phyloP scores from a whole-genome alignment of 2,888 invertebrate genomes.

The Dryobotodes eremita region DNA sequence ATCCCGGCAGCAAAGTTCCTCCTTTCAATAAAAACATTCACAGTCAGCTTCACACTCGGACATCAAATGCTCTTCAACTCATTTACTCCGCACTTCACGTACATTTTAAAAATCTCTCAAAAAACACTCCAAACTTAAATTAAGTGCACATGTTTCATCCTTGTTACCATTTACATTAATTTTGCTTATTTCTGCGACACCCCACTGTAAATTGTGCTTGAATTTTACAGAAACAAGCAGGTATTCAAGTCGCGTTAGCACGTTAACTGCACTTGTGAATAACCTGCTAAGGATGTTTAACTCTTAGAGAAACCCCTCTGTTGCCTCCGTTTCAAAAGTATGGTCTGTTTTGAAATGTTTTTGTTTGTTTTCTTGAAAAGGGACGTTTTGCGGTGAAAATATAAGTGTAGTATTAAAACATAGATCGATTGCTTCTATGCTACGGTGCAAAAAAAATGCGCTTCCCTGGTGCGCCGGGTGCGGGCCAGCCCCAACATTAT shows the following conservation, averaged over 20 bases:
- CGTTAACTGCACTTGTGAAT: conserved; percentile 64
- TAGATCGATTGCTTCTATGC: background rate
- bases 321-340: conserved; percentile 48
- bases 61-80: conserved; percentile 42
- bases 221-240: conserved; percentile 66
- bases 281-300: conserved; percentile 63
- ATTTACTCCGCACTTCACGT: conserved; percentile 17
- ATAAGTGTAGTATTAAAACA: background rate
- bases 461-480: too few relatives aligned
- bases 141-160: conserved; percentile 42
- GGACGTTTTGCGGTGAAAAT: too few relatives aligned
- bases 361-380: background rate
- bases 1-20: conserved; percentile 4
- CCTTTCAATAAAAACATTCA: conserved; percentile 27
- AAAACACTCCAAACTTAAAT: conserved; percentile 36
- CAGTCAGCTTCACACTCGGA: conserved; percentile 31
- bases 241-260: conserved; percentile 63
- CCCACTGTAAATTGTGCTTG: conserved; percentile 61
- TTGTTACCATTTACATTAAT: conserved; percentile 58
- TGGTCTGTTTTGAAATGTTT: conserved; percentile 11
- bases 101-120: conserved; percentile 26
- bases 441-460: too few relatives aligned
- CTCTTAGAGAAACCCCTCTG: conserved; percentile 47
- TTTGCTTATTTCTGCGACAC: conserved; percentile 63
- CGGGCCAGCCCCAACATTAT: too few relatives aligned